Percentiles rank a stretch among this genome's conserved stretches.
Conservation (phyloP, 2,888 invertebrate species). For the Agonopterix subpropinquella region DNA sequence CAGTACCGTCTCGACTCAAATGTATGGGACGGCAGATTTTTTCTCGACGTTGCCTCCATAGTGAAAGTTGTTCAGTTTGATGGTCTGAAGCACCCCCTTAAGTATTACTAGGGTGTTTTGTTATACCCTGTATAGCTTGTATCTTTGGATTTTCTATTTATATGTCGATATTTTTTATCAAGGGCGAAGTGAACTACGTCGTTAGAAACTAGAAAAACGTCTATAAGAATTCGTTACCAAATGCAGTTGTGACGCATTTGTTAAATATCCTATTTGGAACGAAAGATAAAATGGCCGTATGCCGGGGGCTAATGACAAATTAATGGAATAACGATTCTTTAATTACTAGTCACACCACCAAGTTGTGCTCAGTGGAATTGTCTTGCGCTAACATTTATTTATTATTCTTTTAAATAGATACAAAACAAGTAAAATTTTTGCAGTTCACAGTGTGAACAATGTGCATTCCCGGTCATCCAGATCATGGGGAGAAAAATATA, state of each 20-base stretch:
- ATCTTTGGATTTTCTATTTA: too few relatives aligned
- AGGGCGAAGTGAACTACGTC: conserved; percentile 2
- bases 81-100: too few relatives aligned
- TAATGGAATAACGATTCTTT: conserved; percentile 44
- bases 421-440: not conserved
- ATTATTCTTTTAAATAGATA: not conserved
- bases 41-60: too few relatives aligned
- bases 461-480: conserved; percentile 42
- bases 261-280: conserved; percentile 51
- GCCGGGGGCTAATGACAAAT: conserved; percentile 48
- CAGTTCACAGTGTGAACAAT: conserved; percentile 23
- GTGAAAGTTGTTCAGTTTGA: too few relatives aligned
- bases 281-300: conserved; percentile 36
- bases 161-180: not conserved
- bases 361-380: conserved; percentile 23
- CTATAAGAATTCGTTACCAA: conserved; percentile 25
- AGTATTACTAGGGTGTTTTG: too few relatives aligned
- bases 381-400: conserved; percentile 23
- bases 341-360: conserved; percentile 26
- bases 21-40: too few relatives aligned
- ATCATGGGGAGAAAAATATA: conserved; percentile 21
- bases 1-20: too few relatives aligned
- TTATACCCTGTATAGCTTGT: too few relatives aligned
- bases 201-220: conserved; percentile 18
- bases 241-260: conserved; percentile 49